These are phyloP conservation scores for zebrafish (Danio rerio) DNA, from an alignment of 2,113 vertebrate genomes.

Conservation along the genomic window GRCz12tu NC_133183.1:21604501-21605000, in stretches of 20 bases:
- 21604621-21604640: no score
- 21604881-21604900: conserved; percentile 75
- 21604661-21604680: not conserved
- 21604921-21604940: conserved; percentile 84
- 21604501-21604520: no score
- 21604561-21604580: no score
- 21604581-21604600: no score
- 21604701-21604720: conserved; percentile 18
- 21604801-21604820: conserved; percentile 79
- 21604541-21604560: no score
- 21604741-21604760: conserved; percentile 68
- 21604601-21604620: no score
- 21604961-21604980: conserved; percentile 75
- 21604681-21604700: conserved; percentile 11
- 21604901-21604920: conserved; percentile 83
- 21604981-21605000: conserved; percentile 83
- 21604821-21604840: conserved; percentile 63
- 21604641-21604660: no score
- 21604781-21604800: conserved; percentile 72
- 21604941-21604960: conserved; percentile 79
- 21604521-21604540: no score
- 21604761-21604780: conserved; percentile 72
- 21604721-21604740: conserved; percentile 17
- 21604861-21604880: conserved; percentile 64
- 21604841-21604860: conserved; percentile 72